These are phyloP conservation scores for Schizopygopsis pylzovi DNA, from an alignment of 2,797 vertebrate genomes.

Conservation along the genomic window DNA sequence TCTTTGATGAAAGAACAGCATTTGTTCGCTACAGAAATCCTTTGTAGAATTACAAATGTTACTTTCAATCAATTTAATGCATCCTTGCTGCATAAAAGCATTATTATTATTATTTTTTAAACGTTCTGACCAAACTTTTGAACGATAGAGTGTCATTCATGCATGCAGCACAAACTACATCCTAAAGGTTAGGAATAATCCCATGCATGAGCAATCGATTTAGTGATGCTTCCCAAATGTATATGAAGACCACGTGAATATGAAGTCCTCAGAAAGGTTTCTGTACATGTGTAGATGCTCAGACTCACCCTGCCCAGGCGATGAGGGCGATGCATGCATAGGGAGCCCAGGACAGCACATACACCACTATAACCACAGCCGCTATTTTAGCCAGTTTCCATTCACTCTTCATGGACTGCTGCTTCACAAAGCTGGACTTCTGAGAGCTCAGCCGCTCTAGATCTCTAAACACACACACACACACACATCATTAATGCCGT, in stretches of 20 bases:
- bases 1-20: neutral
- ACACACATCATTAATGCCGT: neutral
- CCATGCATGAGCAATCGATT: neutral
- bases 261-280: neutral
- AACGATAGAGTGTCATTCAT: neutral
- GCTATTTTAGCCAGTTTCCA: slow-evolving; percentile 92
- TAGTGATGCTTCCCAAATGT: neutral
- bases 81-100: neutral
- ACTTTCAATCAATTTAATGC: neutral
- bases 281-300: neutral
- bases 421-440: slow-evolving; percentile 75
- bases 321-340: slow-evolving; percentile 89
- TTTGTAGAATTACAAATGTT: neutral
- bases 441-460: slow-evolving; percentile 83
- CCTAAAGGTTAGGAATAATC: neutral
- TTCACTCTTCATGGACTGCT: slow-evolving; percentile 83
- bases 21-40: neutral
- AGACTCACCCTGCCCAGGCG: slow-evolving; percentile 86
- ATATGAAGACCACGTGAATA: neutral
- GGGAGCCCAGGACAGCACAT: slow-evolving; percentile 88
- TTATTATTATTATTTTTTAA: neutral
- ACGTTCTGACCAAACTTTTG: neutral
- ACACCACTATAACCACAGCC: slow-evolving; percentile 86
- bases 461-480: slow-evolving; percentile 72
- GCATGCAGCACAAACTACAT: neutral